Base-by-base conservation (phyloP, 2,797 vertebrate genomes). In the Notoglanidium macrostoma region DNA sequence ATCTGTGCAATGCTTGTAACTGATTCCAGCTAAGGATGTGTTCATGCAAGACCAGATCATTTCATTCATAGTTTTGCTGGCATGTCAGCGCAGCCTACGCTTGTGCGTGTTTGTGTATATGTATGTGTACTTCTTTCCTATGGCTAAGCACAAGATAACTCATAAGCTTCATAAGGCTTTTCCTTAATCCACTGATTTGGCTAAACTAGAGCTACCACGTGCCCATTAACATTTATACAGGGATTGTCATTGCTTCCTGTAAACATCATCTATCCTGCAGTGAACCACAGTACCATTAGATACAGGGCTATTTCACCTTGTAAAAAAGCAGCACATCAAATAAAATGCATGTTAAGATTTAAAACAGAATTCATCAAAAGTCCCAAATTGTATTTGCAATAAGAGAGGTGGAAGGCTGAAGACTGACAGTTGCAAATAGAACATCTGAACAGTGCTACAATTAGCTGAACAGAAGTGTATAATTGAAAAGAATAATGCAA, bases 211-310 rank as follows among this genome's bases (percentile, higher is more conserved):
- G 3, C 86, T 78, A 59, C 29, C 80, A 77, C 59, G 59, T 70
- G 63, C 77, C 63, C 17, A 46, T 74, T 79, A 84, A 79, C 87
- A 86, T 90, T 87, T 83, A 49, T 86, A 87, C 74, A 49, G 61
- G 59, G 79, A 80, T 61, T 46, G 80, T 59, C 35, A 83, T 14
- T 80, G 23, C 61, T 80, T 84, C 79, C 79, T 84, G 73, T 80
- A 86, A 86, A 87, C 21, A 57, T 78, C 2, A 67, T 85, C 59
- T 46, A 82, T 77, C 46, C 79, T 40, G 44, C 44, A 55, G 32
- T 67, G 63, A 32, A 44, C 15, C 35, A 29, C 5, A 76, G 40
- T 8, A 74, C 35, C 40, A 29, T 6, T 61, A 46, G 10, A 35
- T 57, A 57, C 51, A 35, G 76, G 54, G 46, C 3, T 15, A 54